Evolutionary conservation across 1,140 invertebrate genomes (phyloP).

Genomic region (Phymorhynchus buccinoides): DNA sequence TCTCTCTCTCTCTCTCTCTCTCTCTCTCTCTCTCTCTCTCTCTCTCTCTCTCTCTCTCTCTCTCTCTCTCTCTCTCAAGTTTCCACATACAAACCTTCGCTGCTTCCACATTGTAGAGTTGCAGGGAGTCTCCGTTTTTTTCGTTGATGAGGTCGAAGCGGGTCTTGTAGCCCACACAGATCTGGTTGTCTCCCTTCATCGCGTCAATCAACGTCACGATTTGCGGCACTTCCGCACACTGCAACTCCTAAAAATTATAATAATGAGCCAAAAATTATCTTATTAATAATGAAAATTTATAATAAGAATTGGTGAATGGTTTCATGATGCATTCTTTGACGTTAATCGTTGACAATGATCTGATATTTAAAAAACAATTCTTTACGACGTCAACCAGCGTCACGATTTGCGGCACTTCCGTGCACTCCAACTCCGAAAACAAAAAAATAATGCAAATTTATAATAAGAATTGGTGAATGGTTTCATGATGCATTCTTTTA

Average conservation of each 20-base stretch:
- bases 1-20: not conserved
- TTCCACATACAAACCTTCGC: slow-evolving; percentile 74
- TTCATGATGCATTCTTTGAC: too few relatives aligned
- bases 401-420: too few relatives aligned
- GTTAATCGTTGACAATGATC: too few relatives aligned
- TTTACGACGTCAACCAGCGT: too few relatives aligned
- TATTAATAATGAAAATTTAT: too few relatives aligned
- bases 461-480: too few relatives aligned
- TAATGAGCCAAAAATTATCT: too few relatives aligned
- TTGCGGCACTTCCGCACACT: slow-evolving; percentile 81
- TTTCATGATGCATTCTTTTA: too few relatives aligned
- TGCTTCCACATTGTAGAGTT: slow-evolving; percentile 79
- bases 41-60: not conserved
- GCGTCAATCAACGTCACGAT: slow-evolving; percentile 86
- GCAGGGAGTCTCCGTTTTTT: slow-evolving; percentile 79
- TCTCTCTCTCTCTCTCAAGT: not conserved
- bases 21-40: not conserved
- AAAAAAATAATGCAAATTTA: too few relatives aligned
- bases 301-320: too few relatives aligned
- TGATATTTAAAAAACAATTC: too few relatives aligned
- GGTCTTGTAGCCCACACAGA: slow-evolving; percentile 87
- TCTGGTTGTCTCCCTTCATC: slow-evolving; percentile 77
- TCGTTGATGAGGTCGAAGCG: slow-evolving; percentile 87
- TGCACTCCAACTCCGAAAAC: too few relatives aligned
- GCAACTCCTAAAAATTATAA: slow-evolving; percentile 81